Percentiles rank a stretch among this genome's conserved stretches.
phyloP scores from a whole-genome alignment of 2,797 vertebrate species.

The Cynodonichthys magdalenae region DNA sequence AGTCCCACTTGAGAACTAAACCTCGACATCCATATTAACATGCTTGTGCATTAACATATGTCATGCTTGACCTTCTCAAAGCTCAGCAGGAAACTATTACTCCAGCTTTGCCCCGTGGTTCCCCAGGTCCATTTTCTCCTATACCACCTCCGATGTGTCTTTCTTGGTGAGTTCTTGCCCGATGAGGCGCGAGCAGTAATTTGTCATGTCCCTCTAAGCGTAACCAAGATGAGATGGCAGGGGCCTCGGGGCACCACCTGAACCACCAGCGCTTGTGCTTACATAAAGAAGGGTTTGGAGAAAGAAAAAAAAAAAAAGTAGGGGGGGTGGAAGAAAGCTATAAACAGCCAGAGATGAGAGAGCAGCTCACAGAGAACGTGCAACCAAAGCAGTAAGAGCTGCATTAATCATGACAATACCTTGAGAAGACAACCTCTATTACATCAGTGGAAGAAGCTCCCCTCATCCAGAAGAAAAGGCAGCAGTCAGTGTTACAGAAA shows the following conservation, averaged over 20 bases:
- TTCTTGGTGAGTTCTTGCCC: constrained; percentile 62
- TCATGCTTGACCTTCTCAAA: constrained; percentile 65
- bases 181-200: constrained; percentile 71
- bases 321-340: constrained; percentile 41
- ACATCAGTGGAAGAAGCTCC: constrained; percentile 58
- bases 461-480: constrained; percentile 48
- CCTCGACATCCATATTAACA: constrained; percentile 40
- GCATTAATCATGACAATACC: constrained; percentile 81
- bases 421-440: constrained; percentile 74
- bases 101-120: constrained; percentile 45
- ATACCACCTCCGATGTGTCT: constrained; percentile 52
- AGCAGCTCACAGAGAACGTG: constrained; percentile 46
- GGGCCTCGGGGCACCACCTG: constrained; percentile 68
- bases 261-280: constrained; percentile 66
- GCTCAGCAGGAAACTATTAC: constrained; percentile 48
- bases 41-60: constrained; percentile 37
- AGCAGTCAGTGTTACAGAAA: constrained; percentile 54
- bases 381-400: constrained; percentile 50
- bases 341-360: constrained; percentile 46
- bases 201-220: constrained; percentile 77
- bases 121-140: constrained; percentile 35
- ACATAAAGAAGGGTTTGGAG: constrained; percentile 67
- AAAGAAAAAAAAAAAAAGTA: constrained; percentile 1
- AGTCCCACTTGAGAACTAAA: constrained; percentile 36
- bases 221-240: constrained; percentile 73